A percentile compares a stretch with the other conserved stretches of the same genome.
Conservation (phyloP, 2,797 vertebrate species). For the Sylvilagus floridanus region DNA sequence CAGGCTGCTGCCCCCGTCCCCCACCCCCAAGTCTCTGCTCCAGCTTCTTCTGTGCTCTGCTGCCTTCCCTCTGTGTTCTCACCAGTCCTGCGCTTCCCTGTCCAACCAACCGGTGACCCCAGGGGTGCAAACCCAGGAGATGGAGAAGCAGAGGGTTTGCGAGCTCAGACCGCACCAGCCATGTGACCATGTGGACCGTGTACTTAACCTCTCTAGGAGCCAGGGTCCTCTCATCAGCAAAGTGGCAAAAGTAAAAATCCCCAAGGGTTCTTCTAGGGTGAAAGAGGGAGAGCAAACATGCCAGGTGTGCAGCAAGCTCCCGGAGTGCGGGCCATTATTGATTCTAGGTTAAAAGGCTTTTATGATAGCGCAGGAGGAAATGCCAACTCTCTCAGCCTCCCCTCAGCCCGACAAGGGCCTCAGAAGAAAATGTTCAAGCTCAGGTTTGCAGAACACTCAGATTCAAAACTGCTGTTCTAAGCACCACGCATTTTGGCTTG, state of each 20-base stretch:
- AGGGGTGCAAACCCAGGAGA: neutral
- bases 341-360: constrained; percentile 4
- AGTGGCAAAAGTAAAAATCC: neutral
- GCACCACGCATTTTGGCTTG: neutral
- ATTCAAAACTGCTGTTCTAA: neutral
- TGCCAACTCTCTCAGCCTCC: neutral
- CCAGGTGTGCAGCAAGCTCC: neutral
- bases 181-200: neutral
- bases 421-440: neutral
- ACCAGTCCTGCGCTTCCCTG: neutral
- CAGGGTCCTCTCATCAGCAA: constrained; percentile 21
- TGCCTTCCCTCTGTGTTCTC: neutral
- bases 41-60: neutral
- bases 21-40: neutral
- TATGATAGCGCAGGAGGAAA: neutral
- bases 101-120: neutral
- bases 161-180: neutral
- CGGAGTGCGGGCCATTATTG: neutral
- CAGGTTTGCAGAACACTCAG: neutral
- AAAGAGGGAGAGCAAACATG: neutral
- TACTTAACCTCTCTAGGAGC: neutral
- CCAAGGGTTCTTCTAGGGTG: neutral
- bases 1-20: neutral
- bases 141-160: neutral
- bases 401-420: neutral